Conservation (phyloP, 2,888 invertebrate species). For the Hydropsyche betteni region DNA sequence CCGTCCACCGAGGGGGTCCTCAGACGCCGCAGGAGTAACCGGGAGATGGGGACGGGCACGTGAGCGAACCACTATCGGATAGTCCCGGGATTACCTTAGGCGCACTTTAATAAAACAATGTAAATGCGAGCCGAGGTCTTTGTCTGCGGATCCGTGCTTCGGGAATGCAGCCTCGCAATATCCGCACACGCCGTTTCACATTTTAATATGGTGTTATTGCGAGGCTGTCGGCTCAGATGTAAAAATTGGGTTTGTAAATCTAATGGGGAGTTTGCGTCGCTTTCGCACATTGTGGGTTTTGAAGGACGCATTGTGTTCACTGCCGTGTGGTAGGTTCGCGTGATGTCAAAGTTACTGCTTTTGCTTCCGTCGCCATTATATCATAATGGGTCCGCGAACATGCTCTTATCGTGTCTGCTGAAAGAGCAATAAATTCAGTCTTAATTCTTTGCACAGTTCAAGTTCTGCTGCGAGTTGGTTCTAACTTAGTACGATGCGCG, state of each 20-base stretch:
- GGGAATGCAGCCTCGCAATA: background rate
- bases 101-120: slow-evolving; percentile 51
- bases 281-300: too few species aligned
- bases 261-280: too few species aligned
- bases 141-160: background rate
- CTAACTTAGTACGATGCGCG: background rate
- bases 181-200: slow-evolving; percentile 9
- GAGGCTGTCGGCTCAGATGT: too few species aligned
- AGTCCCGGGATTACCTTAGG: slow-evolving; percentile 47
- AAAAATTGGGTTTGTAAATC: too few species aligned
- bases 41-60: too few species aligned
- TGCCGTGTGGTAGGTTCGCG: slow-evolving; percentile 35
- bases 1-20: background rate
- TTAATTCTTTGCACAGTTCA: slow-evolving; percentile 28
- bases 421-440: slow-evolving; percentile 43
- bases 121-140: slow-evolving; percentile 31
- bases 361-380: slow-evolving; percentile 40
- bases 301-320: too few species aligned
- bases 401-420: slow-evolving; percentile 42
- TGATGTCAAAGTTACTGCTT: slow-evolving; percentile 46
- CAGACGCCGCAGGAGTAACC: too few species aligned
- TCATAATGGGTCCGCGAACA: slow-evolving; percentile 41
- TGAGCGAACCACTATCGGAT: slow-evolving; percentile 40
- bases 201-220: background rate
- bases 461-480: slow-evolving; percentile 21